A percentile compares a stretch with the other conserved stretches of the same genome.
These are phyloP conservation scores for Drosophila austrosaltans DNA, from an alignment of 2,888 invertebrate species.

Conservation along the genomic window DNA sequence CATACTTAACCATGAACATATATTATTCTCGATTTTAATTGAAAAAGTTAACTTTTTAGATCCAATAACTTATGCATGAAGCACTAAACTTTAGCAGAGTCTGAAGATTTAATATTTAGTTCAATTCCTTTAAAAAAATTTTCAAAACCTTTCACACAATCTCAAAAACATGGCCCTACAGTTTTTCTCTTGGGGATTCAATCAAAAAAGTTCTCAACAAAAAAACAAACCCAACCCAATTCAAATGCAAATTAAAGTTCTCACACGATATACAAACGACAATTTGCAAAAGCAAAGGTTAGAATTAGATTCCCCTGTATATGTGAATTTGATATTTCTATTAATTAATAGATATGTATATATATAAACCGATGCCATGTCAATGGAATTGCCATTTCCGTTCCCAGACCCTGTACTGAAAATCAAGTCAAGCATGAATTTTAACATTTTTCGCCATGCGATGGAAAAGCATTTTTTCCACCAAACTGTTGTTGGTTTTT, in stretches of 20 bases:
- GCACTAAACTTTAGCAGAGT: no score
- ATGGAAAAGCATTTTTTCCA: conserved; percentile 32
- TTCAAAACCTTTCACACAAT: no score
- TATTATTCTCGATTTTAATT: no score
- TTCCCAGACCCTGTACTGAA: conserved; percentile 46
- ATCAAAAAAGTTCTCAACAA: no score
- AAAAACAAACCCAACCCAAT: no score
- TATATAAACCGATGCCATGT: conserved; percentile 28
- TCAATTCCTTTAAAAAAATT: no score
- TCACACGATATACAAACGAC: not conserved
- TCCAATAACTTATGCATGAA: no score
- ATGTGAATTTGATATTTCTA: conserved; percentile 71
- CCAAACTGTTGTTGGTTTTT: conserved; percentile 11
- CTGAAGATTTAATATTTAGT: no score
- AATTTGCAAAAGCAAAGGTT: not conserved
- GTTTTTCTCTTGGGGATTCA: no score
- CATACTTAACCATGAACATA: no score
- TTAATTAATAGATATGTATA: conserved; percentile 57
- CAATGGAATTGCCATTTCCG: conserved; percentile 54
- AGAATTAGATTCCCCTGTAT: not conserved
- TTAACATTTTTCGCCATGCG: conserved; percentile 33
- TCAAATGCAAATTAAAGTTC: not conserved
- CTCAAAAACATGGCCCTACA: no score
- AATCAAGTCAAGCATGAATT: conserved; percentile 42
- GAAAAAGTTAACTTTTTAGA: no score